These are phyloP conservation scores for Theonella swinhoei DNA, from an alignment of 37 sponge, comb jelly and placozoan species.

Conservation along the genomic window DNA sequence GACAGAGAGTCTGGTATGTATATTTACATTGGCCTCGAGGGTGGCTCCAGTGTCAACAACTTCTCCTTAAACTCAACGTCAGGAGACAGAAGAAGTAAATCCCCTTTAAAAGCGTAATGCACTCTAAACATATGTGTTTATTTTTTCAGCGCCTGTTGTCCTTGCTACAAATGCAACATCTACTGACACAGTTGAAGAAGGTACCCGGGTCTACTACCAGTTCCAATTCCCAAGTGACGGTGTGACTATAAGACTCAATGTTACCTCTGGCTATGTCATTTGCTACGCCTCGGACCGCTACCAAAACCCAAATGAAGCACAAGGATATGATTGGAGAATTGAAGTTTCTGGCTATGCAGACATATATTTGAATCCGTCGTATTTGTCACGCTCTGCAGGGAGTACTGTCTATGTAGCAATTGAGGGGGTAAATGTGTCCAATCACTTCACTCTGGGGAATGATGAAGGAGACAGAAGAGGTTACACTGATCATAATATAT, in stretches of 20 bases:
- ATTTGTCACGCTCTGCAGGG: neutral
- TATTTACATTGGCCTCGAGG: neutral
- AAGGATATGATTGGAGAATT: constrained; percentile 1
- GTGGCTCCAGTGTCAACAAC: too few species aligned
- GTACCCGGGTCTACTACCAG: neutral
- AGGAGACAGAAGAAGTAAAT: too few species aligned
- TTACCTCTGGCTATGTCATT: neutral
- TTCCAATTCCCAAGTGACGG: neutral
- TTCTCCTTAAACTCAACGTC: too few species aligned
- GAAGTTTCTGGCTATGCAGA: neutral
- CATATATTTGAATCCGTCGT: neutral
- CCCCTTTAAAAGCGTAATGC: too few species aligned
- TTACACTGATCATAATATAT: neutral
- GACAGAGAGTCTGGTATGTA: neutral
- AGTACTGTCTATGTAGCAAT: neutral
- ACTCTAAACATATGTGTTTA: too few species aligned
- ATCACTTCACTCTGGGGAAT: too few species aligned
- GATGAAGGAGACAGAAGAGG: too few species aligned
- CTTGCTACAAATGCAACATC: neutral
- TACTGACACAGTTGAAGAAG: neutral
- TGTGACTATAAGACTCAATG: neutral
- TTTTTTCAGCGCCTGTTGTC: neutral
- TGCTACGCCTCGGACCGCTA: neutral
- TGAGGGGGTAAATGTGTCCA: neutral
- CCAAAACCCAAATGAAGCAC: neutral